A percentile compares a stretch with the other conserved stretches of the same genome.
These are phyloP conservation scores for Lipophrys pholis DNA, from an alignment of 2,113 vertebrate species.

Conservation along the genomic window DNA sequence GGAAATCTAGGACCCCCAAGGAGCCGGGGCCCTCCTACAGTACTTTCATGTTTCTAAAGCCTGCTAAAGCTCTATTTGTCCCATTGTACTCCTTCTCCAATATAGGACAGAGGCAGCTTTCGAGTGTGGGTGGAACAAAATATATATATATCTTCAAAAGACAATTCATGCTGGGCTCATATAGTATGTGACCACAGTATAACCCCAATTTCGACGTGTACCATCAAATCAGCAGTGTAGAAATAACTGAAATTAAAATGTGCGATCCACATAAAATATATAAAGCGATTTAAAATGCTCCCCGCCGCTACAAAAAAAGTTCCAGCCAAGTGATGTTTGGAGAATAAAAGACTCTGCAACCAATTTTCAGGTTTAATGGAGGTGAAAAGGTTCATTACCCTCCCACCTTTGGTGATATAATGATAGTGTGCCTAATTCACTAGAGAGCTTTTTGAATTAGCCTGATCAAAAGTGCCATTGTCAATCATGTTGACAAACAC, in stretches of 20 bases:
- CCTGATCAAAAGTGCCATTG: slow-evolving; percentile 26
- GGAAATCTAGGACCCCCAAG: slow-evolving; percentile 73
- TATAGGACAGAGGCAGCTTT: slow-evolving; percentile 41
- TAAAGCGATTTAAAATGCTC: slow-evolving; percentile 46
- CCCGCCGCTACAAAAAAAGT: slow-evolving; percentile 58
- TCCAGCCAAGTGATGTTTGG: slow-evolving; percentile 59
- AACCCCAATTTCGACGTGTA: slow-evolving; percentile 65
- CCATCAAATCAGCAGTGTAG: slow-evolving; percentile 61
- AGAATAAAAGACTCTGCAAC: slow-evolving; percentile 58
- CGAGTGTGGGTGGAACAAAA: slow-evolving; percentile 52
- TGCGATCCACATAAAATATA: slow-evolving; percentile 48
- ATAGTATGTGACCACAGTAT: slow-evolving; percentile 64
- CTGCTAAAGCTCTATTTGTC: slow-evolving; percentile 69
- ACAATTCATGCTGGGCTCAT: slow-evolving; percentile 60
- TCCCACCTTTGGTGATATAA: slow-evolving; percentile 58
- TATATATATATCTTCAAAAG: slow-evolving; percentile 70
- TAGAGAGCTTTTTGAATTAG: slow-evolving; percentile 37
- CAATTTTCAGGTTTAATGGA: slow-evolving; percentile 74
- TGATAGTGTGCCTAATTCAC: slow-evolving; percentile 48
- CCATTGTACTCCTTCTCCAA: slow-evolving; percentile 53
- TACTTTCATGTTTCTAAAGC: slow-evolving; percentile 78
- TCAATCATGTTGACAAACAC: slow-evolving; percentile 51
- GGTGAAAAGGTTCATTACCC: slow-evolving; percentile 70
- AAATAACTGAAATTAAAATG: slow-evolving; percentile 69
- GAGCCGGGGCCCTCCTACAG: slow-evolving; percentile 70